Evolutionary conservation across 2,888 invertebrate genomes (phyloP).

Genomic region (Chrysomela aeneicollis): DNA sequence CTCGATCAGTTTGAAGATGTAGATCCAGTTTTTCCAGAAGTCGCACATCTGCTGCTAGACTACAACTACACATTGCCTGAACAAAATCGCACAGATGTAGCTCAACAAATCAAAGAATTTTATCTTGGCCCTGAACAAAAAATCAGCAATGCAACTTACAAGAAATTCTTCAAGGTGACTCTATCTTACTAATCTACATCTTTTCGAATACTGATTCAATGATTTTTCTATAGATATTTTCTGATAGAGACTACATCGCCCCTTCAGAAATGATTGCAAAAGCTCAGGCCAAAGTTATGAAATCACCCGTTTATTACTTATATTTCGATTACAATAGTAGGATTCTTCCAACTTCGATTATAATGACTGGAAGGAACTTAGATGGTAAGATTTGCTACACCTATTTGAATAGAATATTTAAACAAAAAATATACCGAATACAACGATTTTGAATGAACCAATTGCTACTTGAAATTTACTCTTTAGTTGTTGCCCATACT

Average conservation of each 20-base stretch:
- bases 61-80: conserved; percentile 48
- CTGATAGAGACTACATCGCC: conserved; percentile 68
- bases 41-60: conserved; percentile 48
- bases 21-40: conserved; percentile 47
- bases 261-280: conserved; percentile 45
- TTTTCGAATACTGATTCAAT: neutral
- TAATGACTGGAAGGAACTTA: neutral
- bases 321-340: conserved; percentile 14
- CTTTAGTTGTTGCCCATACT: conserved; percentile 46
- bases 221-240: conserved; percentile 62
- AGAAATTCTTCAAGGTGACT: conserved; percentile 47
- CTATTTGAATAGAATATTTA: no score
- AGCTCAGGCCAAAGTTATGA: conserved; percentile 45
- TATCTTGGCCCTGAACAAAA: conserved; percentile 47
- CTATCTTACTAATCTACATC: no score
- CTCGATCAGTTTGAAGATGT: conserved; percentile 51
- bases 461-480: no score
- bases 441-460: no score
- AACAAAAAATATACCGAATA: no score
- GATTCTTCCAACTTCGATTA: neutral
- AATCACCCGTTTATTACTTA: conserved; percentile 45
- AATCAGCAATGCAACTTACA: conserved; percentile 41
- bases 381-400: neutral
- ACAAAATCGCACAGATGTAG: conserved; percentile 36
- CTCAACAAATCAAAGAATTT: conserved; percentile 45